Base-by-base conservation (phyloP, 2,888 invertebrate genomes). In the Hermaeophaga mercurialis region DNA sequence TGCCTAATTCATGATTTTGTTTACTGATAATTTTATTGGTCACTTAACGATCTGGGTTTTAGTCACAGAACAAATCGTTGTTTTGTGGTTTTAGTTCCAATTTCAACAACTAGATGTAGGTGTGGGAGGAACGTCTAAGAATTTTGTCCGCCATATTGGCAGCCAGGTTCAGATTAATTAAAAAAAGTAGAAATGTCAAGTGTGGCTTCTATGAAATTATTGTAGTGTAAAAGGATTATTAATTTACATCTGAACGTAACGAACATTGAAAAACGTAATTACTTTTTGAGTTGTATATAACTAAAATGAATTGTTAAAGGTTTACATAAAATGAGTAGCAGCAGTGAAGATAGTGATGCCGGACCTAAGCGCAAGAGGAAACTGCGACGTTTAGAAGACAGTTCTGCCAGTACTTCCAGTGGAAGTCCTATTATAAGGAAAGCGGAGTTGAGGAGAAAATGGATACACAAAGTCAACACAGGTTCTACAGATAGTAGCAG, bases 321-420 rank as follows among this genome's bases (percentile, higher is more conserved):
- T 7, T 15, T 24, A 17, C 5, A 8, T 9, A 24, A 52, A 34
- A 52, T 52, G 52, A 52, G 43, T 15, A 74, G 73, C 68, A 73
- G 43, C 38, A 38, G 74, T 68, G 74, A 74, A 57, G 73, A 73
- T 39, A 71, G 73, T 67, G 74, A 75, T 69, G 65, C 66, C 50
- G 66, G 59, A 54, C 58, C 68, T 47, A 61, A 63, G 36, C 62
- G 63, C 54, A 70, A 66, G 48, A 68, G 71, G n/a, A 73, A 72
- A 62, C 60, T 70, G 54, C 61, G 66, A 26, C 50, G 63, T 22
- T 54, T 72, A 33, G 61, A 66, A 45, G 72, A 70, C 46, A 70
- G 71, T 43, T 56, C 62, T 47, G 63, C 63, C 22, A 63, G 63
- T 53, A 62, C 62, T 47, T 65, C 63, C 17, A 63, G 63, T 53